Conservation (phyloP, 2,797 vertebrate species). For the Oryzias dopingdopingensis region DNA sequence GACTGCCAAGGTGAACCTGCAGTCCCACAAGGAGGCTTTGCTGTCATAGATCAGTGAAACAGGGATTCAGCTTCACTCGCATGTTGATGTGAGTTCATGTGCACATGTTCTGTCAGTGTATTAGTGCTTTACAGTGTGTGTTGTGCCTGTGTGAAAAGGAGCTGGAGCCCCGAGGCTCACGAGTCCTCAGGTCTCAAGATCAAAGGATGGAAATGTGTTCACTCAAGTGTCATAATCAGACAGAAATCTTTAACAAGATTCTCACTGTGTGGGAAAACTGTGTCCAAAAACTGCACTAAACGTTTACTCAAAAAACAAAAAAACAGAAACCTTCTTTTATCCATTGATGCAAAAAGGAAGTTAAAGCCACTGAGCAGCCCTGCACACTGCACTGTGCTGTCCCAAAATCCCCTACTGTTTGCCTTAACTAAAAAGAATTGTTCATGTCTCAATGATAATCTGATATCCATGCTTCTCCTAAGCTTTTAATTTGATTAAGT, state of each 20-base stretch:
- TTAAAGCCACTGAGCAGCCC: conserved; percentile 86
- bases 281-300: not conserved
- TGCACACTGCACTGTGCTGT: conserved; percentile 84
- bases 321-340: not conserved
- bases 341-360: conserved; percentile 62
- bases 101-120: conserved; percentile 57
- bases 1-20: conserved; percentile 82
- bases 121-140: conserved; percentile 26
- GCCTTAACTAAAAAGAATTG: conserved; percentile 87
- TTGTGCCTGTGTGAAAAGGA: conserved; percentile 49
- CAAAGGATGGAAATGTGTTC: conserved; percentile 37
- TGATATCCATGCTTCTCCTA: conserved; percentile 86
- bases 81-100: conserved; percentile 62
- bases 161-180: conserved; percentile 21
- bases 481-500: conserved; percentile 98
- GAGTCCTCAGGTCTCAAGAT: conserved; percentile 29
- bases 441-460: conserved; percentile 83
- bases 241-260: not conserved
- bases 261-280: not conserved
- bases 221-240: conserved; percentile 16
- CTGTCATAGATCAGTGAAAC: conserved; percentile 83
- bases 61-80: conserved; percentile 69
- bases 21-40: conserved; percentile 82
- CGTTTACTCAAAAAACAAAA: conserved; percentile 5
- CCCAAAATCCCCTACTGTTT: conserved; percentile 90